A percentile compares a stretch with the other conserved stretches of the same genome.
Conservation (phyloP, 2,113 vertebrate genomes). For the Anguilla japonica region DNA sequence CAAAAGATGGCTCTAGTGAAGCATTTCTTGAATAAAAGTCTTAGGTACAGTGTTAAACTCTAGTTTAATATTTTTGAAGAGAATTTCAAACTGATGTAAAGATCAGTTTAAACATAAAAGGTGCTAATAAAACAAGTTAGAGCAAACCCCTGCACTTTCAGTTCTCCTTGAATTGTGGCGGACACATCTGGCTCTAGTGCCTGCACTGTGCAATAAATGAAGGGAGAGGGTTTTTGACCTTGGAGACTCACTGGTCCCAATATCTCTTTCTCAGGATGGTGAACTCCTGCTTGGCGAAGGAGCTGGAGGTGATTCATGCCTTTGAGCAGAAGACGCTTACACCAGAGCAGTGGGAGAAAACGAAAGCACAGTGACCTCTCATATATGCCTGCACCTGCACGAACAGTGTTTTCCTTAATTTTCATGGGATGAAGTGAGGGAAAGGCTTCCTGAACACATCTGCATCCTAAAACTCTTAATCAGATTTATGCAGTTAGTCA, state of each 20-base stretch:
- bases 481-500: not conserved
- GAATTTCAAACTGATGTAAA: no score
- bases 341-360: conserved; percentile 84
- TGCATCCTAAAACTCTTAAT: not conserved
- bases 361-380: conserved; percentile 63
- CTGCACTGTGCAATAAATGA: not conserved
- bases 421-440: not conserved
- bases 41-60: no score
- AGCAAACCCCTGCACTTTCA: no score
- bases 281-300: conserved; percentile 76
- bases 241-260: not conserved
- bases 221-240: no score
- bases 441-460: not conserved
- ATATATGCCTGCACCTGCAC: not conserved
- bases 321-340: conserved; percentile 90
- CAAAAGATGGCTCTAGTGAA: no score
- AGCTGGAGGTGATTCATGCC: conserved; percentile 84
- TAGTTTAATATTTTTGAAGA: no score
- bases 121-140: no score
- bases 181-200: no score
- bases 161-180: no score
- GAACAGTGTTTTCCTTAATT: not conserved
- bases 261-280: conserved; percentile 73
- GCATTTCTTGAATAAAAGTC: no score
- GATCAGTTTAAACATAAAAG: no score